Conservation (phyloP, 2,113 vertebrate species). For the Mustela nigripes region DNA sequence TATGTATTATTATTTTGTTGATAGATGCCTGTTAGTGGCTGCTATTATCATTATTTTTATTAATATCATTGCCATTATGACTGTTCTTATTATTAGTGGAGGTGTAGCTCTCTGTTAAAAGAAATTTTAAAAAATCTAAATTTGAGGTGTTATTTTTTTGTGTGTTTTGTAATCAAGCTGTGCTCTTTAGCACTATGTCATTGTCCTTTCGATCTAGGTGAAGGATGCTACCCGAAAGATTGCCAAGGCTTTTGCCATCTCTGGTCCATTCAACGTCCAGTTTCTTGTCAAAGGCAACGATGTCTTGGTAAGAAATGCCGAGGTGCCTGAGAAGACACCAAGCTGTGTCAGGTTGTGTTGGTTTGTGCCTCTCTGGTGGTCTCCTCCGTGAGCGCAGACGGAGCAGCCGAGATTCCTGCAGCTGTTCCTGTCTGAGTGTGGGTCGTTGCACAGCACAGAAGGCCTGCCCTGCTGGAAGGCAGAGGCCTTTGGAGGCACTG, state of each 20-base stretch:
- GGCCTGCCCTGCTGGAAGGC: background rate
- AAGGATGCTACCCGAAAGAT: constrained; percentile 95
- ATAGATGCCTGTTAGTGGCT: background rate
- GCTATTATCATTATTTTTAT: background rate
- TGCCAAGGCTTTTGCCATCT: constrained; percentile 95
- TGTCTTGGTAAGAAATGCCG: constrained; percentile 92
- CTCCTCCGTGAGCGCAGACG: background rate
- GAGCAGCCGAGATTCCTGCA: background rate
- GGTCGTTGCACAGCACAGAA: background rate
- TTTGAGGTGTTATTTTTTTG: background rate
- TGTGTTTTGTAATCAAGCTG: background rate
- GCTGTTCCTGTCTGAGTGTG: background rate
- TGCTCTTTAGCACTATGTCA: background rate
- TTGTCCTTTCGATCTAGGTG: constrained; percentile 88
- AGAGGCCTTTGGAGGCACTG: background rate
- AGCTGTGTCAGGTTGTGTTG: background rate
- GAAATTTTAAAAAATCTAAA: constrained; percentile 1
- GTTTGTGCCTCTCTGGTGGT: background rate
- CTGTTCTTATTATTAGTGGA: background rate
- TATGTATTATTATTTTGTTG: constrained; percentile 4
- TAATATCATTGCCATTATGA: background rate
- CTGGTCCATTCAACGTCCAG: constrained; percentile 97
- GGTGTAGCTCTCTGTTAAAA: background rate
- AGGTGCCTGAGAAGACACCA: background rate
- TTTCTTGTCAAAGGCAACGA: constrained; percentile 96